Evolutionary conservation across 2,888 invertebrate species (phyloP), one percentile per base, ranked within the genome.

Genomic region (Tipula helvola): DNA sequence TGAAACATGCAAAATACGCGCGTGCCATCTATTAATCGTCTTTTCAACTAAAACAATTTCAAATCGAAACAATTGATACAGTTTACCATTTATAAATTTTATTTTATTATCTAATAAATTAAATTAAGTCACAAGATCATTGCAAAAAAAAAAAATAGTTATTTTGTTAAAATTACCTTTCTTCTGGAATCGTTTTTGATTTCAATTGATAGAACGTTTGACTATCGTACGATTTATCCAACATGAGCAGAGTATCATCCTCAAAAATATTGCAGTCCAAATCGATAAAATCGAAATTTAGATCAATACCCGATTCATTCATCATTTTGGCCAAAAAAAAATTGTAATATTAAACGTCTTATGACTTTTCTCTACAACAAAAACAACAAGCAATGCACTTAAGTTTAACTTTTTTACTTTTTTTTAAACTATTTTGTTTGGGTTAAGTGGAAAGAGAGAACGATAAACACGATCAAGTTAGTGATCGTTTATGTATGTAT

Each of bases 121-220:
- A 71, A 71, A 71, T 18, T 71, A 71, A 71, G 71, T 71, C 71
- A 71, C 71, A 71, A 71, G 71, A 71, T 71, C 71, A 4, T 28
- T 71, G 12, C 52, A 52, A 52, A 52, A n/a, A 52, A 12, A 71
- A 39, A 39, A 39, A 39, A 39, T 3, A 39, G 39, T n/a, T n/a
- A n/a, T 39, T 39, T 39, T 4, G 5, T 39, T 39, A 39, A 39
- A 71, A 93, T 91, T 91, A 94, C 94, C 94, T 94, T 92, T 93
- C 93, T 88, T 93, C 92, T 83, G 93, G 92, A 87, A 94, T 92
- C 85, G 93, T 93, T 88, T 93, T 93, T 18, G 93, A 93, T 89
- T 94, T 94, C 85, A 94, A 90, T 90, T 94, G 93, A 90, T 94
- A 94, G 90, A 93, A 94, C 91, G 94, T 94, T 88, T 93, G 92